Evolutionary conservation across 2,888 invertebrate species (phyloP).

Genomic region (Andrena trimmerana): DNA sequence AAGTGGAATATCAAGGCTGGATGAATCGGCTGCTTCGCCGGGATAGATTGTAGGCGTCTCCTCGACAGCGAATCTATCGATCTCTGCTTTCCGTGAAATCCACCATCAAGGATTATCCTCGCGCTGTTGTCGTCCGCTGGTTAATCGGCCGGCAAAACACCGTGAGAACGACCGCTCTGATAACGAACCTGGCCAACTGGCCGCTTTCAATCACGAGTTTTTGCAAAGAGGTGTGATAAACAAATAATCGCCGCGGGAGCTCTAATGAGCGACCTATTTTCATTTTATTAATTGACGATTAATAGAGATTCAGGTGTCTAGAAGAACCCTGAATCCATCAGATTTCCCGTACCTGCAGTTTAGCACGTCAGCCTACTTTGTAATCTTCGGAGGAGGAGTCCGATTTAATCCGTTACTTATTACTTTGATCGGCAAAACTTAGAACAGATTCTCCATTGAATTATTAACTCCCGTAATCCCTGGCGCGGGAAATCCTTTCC

Average conservation of each 20-base stretch:
- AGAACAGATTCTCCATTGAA: too few relatives aligned
- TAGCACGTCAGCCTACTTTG: too few relatives aligned
- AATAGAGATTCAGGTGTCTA: too few relatives aligned
- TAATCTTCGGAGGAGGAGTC: too few relatives aligned
- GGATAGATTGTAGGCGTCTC: constrained; percentile 31
- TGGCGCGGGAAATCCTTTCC: neutral
- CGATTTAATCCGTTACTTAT: too few relatives aligned
- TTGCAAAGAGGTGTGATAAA: neutral
- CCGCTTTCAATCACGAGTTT: neutral
- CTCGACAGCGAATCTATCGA: constrained; percentile 29
- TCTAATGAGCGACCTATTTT: too few relatives aligned
- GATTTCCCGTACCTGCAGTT: too few relatives aligned
- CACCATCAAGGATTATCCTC: constrained; percentile 23
- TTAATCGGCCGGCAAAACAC: neutral
- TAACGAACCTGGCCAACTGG: constrained; percentile 25
- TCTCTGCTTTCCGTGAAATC: constrained; percentile 38
- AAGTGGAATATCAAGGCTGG: constrained; percentile 36
- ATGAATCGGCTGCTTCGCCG: constrained; percentile 48
- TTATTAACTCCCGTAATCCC: too few relatives aligned
- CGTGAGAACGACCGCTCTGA: constrained; percentile 47
- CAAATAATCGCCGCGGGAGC: neutral
- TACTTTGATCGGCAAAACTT: too few relatives aligned
- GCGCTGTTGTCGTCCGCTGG: constrained; percentile 1
- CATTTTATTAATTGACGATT: too few relatives aligned
- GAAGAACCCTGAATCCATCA: too few relatives aligned